Percentiles rank a stretch among this genome's conserved stretches.
Evolutionary conservation across 2,797 vertebrate species (phyloP).

Genomic region (Pteronotus mesoamericanus): DNA sequence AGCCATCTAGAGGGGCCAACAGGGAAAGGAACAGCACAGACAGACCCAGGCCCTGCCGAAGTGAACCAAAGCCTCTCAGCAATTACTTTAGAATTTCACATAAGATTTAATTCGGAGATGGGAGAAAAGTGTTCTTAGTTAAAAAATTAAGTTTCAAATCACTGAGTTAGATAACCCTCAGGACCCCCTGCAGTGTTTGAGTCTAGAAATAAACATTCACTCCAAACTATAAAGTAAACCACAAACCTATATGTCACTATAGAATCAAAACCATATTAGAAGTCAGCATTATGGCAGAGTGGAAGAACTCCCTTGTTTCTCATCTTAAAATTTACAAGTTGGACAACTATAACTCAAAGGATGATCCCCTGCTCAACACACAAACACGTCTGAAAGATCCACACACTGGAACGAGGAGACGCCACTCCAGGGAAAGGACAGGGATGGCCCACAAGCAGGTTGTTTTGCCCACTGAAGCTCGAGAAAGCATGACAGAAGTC

Average conservation of each 20-base stretch:
- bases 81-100: background rate
- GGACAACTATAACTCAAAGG: background rate
- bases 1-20: background rate
- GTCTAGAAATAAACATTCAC: slow-evolving; percentile 46
- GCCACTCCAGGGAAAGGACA: background rate
- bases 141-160: slow-evolving; percentile 25
- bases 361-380: background rate
- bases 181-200: background rate
- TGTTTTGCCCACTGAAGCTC: background rate
- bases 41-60: background rate
- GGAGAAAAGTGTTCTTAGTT: background rate
- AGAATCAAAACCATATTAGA: background rate
- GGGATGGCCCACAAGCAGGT: background rate
- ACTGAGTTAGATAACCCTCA: slow-evolving; percentile 21
- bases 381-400: background rate
- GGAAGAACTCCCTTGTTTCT: background rate
- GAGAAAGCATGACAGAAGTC: background rate
- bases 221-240: slow-evolving; percentile 36
- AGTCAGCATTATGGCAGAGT: background rate
- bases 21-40: background rate
- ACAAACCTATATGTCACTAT: background rate
- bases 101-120: background rate
- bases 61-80: background rate
- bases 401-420: background rate
- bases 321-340: background rate